Evolutionary conservation across 2,797 vertebrate species (phyloP), one percentile per base, ranked within the genome.

Genomic region (Delichon dasypus): DNA sequence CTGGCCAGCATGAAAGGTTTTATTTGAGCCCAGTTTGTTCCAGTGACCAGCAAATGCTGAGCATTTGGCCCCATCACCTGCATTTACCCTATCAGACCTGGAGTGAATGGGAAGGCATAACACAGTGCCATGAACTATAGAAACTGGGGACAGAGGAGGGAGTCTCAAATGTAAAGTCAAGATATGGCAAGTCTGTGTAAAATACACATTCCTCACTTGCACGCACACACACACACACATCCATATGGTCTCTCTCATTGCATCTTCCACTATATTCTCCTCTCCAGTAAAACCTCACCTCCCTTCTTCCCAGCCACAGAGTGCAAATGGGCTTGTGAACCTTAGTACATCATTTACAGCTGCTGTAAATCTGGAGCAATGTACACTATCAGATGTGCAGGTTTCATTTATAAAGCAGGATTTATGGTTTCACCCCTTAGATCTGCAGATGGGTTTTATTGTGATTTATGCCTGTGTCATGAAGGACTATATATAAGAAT

Each of bases 371-470:
- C 76, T 93, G 87, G 51, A 80, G 83, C 94, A 89, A 67, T 65
- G 81, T 76, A 84, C 89, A 81, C 88, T 82, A 82, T 95, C 91
- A 88, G 89, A 84, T 93, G 91, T 71, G 83, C 93, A 92, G 90
- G 67, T 78, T 91, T 96, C 92, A 77, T 95, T 97, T 95, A 91
- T 91, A 96, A 96, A 91, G 90, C 78, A 80, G 85, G 62, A 97
- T 94, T 97, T 97, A 97, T 95, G 88, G 47, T 86, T 96, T 94
- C 42, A 60, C 74, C 71, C 79, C 88, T 97, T 94, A 95, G 94
- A 95, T 92, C 96, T 95, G 89, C 94, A 95, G 92, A 96, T 95
- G 89, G 87, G 85, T 91, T 95, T 97, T 95, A 95, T 88, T 93
- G 92, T 96, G 96, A 97, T 95, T 94, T 97, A 97, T 96, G 74